Evolutionary conservation across 2,888 invertebrate genomes (phyloP).

Genomic region (Habrosyne pyritoides): DNA sequence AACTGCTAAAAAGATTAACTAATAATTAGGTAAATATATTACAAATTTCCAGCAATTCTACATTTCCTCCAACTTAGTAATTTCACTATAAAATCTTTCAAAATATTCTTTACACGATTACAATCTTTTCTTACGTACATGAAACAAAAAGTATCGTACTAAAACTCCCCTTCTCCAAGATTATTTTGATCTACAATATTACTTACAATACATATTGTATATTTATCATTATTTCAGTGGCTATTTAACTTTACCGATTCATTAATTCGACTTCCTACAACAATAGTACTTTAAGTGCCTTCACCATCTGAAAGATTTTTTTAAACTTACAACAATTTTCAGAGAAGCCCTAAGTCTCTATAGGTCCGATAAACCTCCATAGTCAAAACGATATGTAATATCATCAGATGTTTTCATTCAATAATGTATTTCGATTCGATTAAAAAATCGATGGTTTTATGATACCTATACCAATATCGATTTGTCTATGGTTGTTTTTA

Average conservation of each 20-base stretch:
- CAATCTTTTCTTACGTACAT: too few relatives aligned
- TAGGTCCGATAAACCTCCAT: constrained; percentile 33
- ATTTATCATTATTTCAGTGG: constrained; percentile 44
- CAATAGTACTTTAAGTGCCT: constrained; percentile 83
- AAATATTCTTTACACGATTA: background rate
- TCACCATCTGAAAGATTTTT: constrained; percentile 65
- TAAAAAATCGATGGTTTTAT: background rate
- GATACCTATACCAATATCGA: background rate
- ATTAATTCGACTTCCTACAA: constrained; percentile 57
- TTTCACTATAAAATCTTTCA: constrained; percentile 27
- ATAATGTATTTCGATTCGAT: too few relatives aligned
- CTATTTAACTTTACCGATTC: constrained; percentile 33
- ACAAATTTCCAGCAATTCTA: background rate
- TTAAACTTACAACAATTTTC: constrained; percentile 74
- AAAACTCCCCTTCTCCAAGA: background rate
- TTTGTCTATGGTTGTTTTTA: constrained; percentile 10
- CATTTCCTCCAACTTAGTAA: background rate
- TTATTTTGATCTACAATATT: background rate
- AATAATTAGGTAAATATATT: too few relatives aligned
- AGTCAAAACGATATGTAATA: constrained; percentile 1
- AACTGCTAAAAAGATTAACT: too few relatives aligned
- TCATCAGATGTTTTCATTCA: background rate
- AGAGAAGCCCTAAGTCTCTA: constrained; percentile 65
- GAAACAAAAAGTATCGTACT: background rate
- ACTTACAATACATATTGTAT: constrained; percentile 6